Conservation (phyloP, 1,140 invertebrate species). For the Eufriesea mexicana region DNA sequence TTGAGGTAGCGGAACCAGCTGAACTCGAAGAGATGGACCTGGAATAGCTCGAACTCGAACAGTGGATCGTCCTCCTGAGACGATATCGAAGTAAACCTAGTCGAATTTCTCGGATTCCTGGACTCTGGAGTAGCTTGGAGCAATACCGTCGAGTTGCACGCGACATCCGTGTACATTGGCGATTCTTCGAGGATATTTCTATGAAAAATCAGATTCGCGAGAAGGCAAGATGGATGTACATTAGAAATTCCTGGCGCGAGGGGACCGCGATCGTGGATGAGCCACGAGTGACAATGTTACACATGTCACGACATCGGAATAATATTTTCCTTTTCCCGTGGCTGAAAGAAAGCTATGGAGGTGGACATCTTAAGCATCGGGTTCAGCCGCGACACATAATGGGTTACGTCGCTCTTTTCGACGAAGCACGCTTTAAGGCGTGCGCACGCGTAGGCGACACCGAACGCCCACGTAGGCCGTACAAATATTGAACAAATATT, state of each 20-base stretch:
- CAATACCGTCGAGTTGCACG: too few species aligned
- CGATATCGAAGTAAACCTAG: too few species aligned
- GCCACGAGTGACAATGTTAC: constrained; percentile 23
- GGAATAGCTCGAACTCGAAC: too few species aligned
- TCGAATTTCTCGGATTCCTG: too few species aligned
- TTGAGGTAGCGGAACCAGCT: too few species aligned
- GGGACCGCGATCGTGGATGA: not conserved
- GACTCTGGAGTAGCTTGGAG: too few species aligned
- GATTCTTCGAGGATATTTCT: too few species aligned
- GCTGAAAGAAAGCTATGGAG: constrained; percentile 23
- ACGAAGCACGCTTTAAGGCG: constrained; percentile 27
- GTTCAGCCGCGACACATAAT: constrained; percentile 16
- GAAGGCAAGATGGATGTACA: not conserved
- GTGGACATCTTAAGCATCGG: constrained; percentile 33
- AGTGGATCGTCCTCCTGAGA: too few species aligned
- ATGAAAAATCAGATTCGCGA: not conserved
- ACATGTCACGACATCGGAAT: constrained; percentile 28
- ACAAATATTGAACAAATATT: constrained; percentile 63
- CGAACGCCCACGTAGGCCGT: constrained; percentile 48
- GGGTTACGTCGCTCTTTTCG: constrained; percentile 42
- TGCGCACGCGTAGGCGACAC: constrained; percentile 48
- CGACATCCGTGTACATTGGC: too few species aligned
- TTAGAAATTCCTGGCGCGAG: not conserved
- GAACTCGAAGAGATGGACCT: too few species aligned
- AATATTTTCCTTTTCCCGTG: constrained; percentile 33